Evolutionary conservation across 2,888 invertebrate species (phyloP), one percentile per base, ranked within the genome.

Genomic region (Dynastes tityus): DNA sequence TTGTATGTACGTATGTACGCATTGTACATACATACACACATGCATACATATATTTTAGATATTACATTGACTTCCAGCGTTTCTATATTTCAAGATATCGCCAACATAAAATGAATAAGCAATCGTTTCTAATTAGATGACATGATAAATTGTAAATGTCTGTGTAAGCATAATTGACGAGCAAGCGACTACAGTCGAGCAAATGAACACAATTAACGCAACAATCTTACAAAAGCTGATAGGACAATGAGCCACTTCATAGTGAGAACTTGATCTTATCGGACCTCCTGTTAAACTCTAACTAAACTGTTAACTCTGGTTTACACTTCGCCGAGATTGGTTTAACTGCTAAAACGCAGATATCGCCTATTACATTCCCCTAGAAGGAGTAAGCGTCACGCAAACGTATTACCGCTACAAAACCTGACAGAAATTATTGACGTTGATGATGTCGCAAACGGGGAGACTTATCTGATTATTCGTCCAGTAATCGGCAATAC

Each of bases 181-280:
- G 45, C 45, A 45, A 61, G 45, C 45, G 58, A 61, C 29, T 73
- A 37, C 16, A 58, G 13, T 37, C 29, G 45, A 11, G 55, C 61
- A 61, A 61, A 74, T 74, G 61, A 74, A 74, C 73, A 74, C 73
- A 74, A 61, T 74, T 61, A 74, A 74, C 45, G 61, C 73, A 74
- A 74, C 37, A 58, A 74, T 74, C 63, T 58, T 74, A 74, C 73
- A 79, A 82, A 82, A 81, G 81, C 83, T 83, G 84, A 85, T 85
- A 84, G 83, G 83, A 85, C 84, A 85, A 85, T 84, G 83, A 83
- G 81, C 85, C 85, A 85, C 85, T 86, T 83, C 82, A 82, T 82
- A 81, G 82, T 82, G 83, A 82, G 82, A 84, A 83, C 84, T 82
- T 81, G 85, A 85, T 85, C 85, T 86, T 86, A 86, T 86, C 86